phyloP scores from a whole-genome alignment of 2,888 invertebrate species.

The Quadriops clusia region DNA sequence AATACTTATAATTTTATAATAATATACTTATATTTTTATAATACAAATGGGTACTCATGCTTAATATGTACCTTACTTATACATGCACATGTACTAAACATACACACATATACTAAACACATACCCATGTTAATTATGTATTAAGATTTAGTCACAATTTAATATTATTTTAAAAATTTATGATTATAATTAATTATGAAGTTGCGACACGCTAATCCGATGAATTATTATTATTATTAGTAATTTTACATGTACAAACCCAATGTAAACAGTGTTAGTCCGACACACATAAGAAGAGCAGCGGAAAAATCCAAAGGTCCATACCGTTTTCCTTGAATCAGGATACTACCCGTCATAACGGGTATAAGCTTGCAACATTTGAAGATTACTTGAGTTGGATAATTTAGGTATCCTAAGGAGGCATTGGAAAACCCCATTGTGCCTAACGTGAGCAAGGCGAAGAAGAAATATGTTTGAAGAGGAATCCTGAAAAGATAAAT shows the following conservation, averaged over 20 bases:
- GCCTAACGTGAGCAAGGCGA: conserved; percentile 80
- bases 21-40: conserved; percentile 1
- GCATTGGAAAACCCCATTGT: conserved; percentile 96
- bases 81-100: no score
- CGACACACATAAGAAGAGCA: conserved; percentile 76
- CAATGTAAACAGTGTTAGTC: conserved; percentile 82
- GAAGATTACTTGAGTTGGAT: conserved; percentile 94
- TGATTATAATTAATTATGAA: no score
- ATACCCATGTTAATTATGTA: no score
- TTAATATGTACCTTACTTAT: no score
- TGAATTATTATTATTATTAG: no score
- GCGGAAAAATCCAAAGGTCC: conserved; percentile 73
- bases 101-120: no score
- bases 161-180: no score
- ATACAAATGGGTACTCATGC: conserved; percentile 1
- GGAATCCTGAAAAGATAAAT: conserved; percentile 61
- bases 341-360: conserved; percentile 84
- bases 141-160: no score
- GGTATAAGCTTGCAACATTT: conserved; percentile 96
- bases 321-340: conserved; percentile 84
- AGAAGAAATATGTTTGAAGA: conserved; percentile 60
- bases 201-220: no score
- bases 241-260: conserved; percentile 47
- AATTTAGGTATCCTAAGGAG: conserved; percentile 87
- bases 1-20: not conserved